Base-by-base conservation (phyloP, 2,797 vertebrate species). In the Ambastaia sidthimunki region DNA sequence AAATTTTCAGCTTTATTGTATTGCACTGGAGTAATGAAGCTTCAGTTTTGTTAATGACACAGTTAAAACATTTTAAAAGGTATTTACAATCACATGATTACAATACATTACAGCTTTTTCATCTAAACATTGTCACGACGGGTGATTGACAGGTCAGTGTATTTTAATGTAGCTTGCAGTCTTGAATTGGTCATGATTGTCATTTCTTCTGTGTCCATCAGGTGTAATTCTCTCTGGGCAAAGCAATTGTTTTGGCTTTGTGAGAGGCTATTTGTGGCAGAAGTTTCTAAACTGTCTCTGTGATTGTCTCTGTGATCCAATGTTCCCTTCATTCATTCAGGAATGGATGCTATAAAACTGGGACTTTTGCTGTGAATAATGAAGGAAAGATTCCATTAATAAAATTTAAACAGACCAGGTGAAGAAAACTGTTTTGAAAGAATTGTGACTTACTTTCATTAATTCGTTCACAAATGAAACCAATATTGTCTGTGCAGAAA, bases 401-500 rank as follows among this genome's bases (percentile, higher is more conserved):
- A 28, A 21, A 21, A 59, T 52, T 47, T 16, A 15, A 73, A 16
- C 50, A 57, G 41, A 41, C 15, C 21, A 52, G 12, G 12, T 34
- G 50, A 73, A 28, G 19, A 59, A 52, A 44, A 60, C n/a, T n/a
- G 2, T 2, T 28, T 28, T 28, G 28, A 28, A 28, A 3, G 66
- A 76, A 54, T 19, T 0, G n/a, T 16, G 21, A 90, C 93, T 90
- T 34, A 96, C 95, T 87, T 74, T 95, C 93, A 85, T 93, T 93
- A 55, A 92, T 87, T 74, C 93, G 93, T 94, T 99, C 97, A 81
- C 98, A 99, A 92, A 99, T 96, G 89, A 96, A 96, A 85, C 93
- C 94, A 74, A 96, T 97, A 84, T 92, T 83, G 47, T 98, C 97
- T 86, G 95, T 94, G 93, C 98, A 99, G 89, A 95, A 96, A 92